Base-by-base conservation (phyloP, 2,797 vertebrate genomes). In the Scolopax rusticola region DNA sequence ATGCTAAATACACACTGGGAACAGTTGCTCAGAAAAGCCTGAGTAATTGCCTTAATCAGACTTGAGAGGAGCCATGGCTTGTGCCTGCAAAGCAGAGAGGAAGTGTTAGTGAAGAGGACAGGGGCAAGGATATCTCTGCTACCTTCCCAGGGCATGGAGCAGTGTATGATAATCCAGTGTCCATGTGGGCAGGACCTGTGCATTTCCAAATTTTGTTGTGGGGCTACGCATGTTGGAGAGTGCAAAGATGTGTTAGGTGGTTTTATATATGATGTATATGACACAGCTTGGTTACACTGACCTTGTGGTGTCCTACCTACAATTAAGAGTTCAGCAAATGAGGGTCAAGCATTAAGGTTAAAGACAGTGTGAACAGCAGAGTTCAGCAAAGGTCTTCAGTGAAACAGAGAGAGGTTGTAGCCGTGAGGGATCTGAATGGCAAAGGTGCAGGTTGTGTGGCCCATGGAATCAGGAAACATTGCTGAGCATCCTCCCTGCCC, bases 211-310 rank as follows among this genome's bases (percentile, higher is more conserved):
- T 45, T 82, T 54, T 64, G 27, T 10, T 56, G 43, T 36, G 36
- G 20, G 27, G 5, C 40, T 56, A 4, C 0, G 0, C 5, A 8
- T 24, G 33, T 50, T 0, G 0, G 27, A 3, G 12, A n/a, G 24
- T 1, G 12, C 1, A 0, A 57, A 40, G 76, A n/a, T 24, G 28
- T 5, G 7, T 5, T 3, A 17, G 28, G 24, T 23, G 48, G 6
- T 30, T 82, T 36, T 69, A 17, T 6, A 1, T 7, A 6, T 2
- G 7, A 50, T 64, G 40, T 67, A 36, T 54, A 53, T 78, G 47
- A 33, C 30, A 12, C 5, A 21, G 27, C 11, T 33, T 25, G 51
- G 15, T 64, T 43, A 21, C 28, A 8, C 53, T 30, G 53, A 20
- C 67, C 32, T 74, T 65, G 21, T 50, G 47, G 10, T 43, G 32